phyloP scores from a whole-genome alignment of 2,797 vertebrate genomes.

The Argyrosomus regius region DNA sequence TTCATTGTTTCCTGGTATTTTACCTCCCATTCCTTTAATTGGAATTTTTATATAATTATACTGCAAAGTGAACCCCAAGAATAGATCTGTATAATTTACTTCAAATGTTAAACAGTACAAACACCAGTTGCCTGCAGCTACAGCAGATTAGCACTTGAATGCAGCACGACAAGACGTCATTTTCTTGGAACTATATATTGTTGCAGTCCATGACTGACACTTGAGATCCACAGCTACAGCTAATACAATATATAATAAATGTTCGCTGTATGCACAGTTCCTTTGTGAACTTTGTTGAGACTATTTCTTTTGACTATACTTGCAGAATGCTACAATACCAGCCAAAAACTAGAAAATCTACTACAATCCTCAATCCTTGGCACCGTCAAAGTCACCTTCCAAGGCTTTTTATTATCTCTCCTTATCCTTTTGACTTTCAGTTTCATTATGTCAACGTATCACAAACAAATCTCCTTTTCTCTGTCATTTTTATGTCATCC shows the following conservation, averaged over 20 bases:
- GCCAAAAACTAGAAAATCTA: neutral
- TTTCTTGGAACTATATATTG: neutral
- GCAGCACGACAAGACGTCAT: neutral
- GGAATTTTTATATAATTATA: neutral
- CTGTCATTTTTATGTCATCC: conserved; percentile 7
- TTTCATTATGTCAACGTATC: conserved; percentile 2
- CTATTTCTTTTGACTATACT: neutral
- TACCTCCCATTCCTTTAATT: too few relatives aligned
- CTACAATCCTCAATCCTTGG: neutral
- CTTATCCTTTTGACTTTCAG: neutral
- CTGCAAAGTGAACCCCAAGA: neutral
- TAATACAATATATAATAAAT: conserved; percentile 3
- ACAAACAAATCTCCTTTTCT: conserved; percentile 3
- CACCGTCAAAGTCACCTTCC: neutral
- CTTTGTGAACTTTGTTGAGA: neutral
- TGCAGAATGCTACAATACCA: neutral
- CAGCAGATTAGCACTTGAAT: neutral
- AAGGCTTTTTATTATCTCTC: neutral
- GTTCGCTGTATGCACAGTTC: neutral
- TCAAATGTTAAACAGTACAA: neutral
- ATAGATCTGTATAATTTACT: neutral
- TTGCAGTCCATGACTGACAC: neutral
- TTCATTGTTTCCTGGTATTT: too few relatives aligned
- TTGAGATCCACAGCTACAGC: neutral
- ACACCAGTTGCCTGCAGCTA: conserved; percentile 2